Base-by-base conservation (phyloP, 2,888 invertebrate genomes). In the Craniophora ligustri region DNA sequence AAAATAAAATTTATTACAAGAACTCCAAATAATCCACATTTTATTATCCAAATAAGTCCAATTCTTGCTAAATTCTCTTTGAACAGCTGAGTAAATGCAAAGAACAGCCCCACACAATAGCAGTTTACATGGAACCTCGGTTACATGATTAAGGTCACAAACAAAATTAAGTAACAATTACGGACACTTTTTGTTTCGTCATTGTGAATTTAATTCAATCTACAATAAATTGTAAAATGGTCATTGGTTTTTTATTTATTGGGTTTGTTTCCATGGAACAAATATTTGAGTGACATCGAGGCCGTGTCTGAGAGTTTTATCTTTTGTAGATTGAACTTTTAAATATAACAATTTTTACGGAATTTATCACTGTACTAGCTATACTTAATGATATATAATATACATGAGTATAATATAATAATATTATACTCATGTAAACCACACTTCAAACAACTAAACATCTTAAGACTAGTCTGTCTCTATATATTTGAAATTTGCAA, bases 181-280 rank as follows among this genome's bases (percentile, higher is more conserved):
- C 70, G 55, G 35, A 13, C 50, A 45, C 21, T 59, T 69, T 65
- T 69, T 66, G 66, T 62, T 56, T 38, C 44, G 15, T n/a, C n/a
- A n/a, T 5, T n/a, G 28, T 18, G 47, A 44, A 56, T 53, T 56
- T 47, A 42, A 45, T 54, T 39, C 31, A 56, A 40, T 67, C 47
- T 64, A 30, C 23, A 32, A 36, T n/a, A n/a, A n/a, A n/a, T 6
- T 16, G 8, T 35, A 5, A 42, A 42, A 6, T 49, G 8, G 15
- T 3, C n/a, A n/a, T 26, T 26, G 4, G 2, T 3, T 4, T 26
- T 26, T n/a, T n/a, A n/a, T 21, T 23, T 3, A 23, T 26, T n/a
- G n/a, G n/a, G n/a, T n/a, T n/a, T n/a, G n/a, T n/a, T n/a, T n/a
- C n/a, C n/a, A n/a, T n/a, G n/a, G n/a, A n/a, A n/a, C n/a, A n/a